Evolutionary conservation across 2,113 vertebrate species (phyloP), one percentile per base, ranked within the genome.

Genomic region (Elephantulus edwardii): DNA sequence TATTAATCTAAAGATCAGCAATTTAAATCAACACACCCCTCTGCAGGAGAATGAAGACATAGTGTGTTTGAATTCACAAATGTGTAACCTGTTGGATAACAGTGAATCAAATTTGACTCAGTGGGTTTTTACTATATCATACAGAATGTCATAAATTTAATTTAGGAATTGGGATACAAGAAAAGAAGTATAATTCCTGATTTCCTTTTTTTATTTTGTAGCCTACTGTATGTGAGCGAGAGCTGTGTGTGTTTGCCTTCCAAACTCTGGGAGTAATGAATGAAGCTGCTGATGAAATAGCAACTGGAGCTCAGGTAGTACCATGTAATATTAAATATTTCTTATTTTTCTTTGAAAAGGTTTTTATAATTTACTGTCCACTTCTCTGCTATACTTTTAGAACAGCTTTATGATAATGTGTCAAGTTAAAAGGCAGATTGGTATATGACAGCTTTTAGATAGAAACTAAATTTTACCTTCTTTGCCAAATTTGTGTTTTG

Each of bases 191-290:
- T 33, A 35, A 8, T 80, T 13, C 60, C 33, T 24, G 24, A 64
- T 89, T 90, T 6, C 88, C 19, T 42, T 3, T n/a, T n/a, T n/a
- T 85, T 87, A 42, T 94, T 94, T 66, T 90, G 28, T 89, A 99
- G 98, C 98, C 98, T 92, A 98, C 98, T 0, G 98, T 99, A 85
- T 99, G 98, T 97, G 98, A 99, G 95, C 97, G 98, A 79, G 98
- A 99, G 90, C 98, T 99, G 60, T 99, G 98, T 93, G 98, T 99
- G 58, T 99, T 99, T 96, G 98, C 98, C 95, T 99, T 99, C 95
- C 98, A 99, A 97, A 99, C 98, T 22, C 95, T 99, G 96, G 98
- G 98, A 87, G 98, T 99, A 81, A 99, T 99, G 98, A 99, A 98
- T 0, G 98, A 99, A 97, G 98, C 98, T 77, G 98, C 98, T 80